phyloP scores from a whole-genome alignment of 2,888 invertebrate species.

The Leucania comma region DNA sequence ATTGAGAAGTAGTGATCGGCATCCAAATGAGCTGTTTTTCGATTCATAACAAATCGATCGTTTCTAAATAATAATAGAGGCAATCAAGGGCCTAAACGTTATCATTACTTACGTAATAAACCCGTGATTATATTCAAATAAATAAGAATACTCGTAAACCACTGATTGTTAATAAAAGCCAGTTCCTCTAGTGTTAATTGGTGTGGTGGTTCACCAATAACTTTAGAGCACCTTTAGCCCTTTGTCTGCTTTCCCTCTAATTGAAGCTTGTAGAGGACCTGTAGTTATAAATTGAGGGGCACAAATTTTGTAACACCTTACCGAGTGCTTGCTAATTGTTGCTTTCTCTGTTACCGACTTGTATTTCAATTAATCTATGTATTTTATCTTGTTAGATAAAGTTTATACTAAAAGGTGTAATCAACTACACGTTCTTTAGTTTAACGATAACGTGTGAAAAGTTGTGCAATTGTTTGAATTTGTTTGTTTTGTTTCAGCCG shows the following conservation, averaged over 20 bases:
- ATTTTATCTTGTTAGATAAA: constrained; percentile 78
- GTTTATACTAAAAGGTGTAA: constrained; percentile 71
- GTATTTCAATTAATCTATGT: constrained; percentile 77
- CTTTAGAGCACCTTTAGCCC: constrained; percentile 70
- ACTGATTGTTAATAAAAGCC: constrained; percentile 62
- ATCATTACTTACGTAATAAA: constrained; percentile 32
- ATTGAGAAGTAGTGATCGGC: background rate
- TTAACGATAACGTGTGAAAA: constrained; percentile 59
- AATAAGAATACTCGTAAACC: constrained; percentile 50
- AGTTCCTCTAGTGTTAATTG: constrained; percentile 69
- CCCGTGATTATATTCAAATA: constrained; percentile 42
- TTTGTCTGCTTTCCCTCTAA: constrained; percentile 88
- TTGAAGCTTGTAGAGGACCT: constrained; percentile 78
- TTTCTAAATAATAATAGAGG: constrained; percentile 29
- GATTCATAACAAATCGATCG: constrained; percentile 16
- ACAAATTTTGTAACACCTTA: constrained; percentile 88
- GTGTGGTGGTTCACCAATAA: constrained; percentile 67
- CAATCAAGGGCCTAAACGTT: constrained; percentile 33
- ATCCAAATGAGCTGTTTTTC: constrained; percentile 9
- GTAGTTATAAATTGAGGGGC: constrained; percentile 84
- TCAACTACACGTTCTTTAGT: constrained; percentile 69
- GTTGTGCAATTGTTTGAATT: constrained; percentile 53
- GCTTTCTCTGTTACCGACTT: constrained; percentile 85
- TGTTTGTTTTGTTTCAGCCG: constrained; percentile 91
- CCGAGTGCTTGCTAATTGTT: constrained; percentile 85